A percentile compares a stretch with the other conserved stretches of the same genome.
phyloP scores from a whole-genome alignment of 2,797 vertebrate genomes.

The Xenentodon cancila region DNA sequence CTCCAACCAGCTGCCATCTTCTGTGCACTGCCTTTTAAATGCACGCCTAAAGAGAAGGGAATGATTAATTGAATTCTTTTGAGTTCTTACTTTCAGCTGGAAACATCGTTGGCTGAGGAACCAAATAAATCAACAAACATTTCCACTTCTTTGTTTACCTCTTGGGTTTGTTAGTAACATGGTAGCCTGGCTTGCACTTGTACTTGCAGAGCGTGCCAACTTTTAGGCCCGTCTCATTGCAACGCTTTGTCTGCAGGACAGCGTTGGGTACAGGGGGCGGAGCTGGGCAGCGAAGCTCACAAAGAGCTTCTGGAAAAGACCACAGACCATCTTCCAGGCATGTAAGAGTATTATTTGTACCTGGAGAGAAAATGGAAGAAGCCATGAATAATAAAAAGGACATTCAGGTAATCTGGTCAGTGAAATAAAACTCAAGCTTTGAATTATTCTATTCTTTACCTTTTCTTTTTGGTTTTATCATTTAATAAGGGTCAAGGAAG shows the following conservation, averaged over 20 bases:
- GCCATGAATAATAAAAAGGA: not conserved
- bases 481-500: too few species aligned
- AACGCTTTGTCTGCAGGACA: slow-evolving; percentile 90
- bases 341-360: slow-evolving; percentile 92
- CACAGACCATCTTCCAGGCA: slow-evolving; percentile 96
- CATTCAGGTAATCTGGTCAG: not conserved
- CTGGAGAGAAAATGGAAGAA: slow-evolving; percentile 67
- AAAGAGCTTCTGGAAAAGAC: slow-evolving; percentile 97
- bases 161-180: slow-evolving; percentile 88
- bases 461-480: too few species aligned
- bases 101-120: not conserved
- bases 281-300: slow-evolving; percentile 93
- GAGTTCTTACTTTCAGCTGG: slow-evolving; percentile 1
- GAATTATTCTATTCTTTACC: too few species aligned
- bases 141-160: slow-evolving; percentile 62
- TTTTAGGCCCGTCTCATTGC: slow-evolving; percentile 91
- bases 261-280: slow-evolving; percentile 90
- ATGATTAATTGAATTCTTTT: not conserved
- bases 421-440: not conserved
- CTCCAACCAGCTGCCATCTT: slow-evolving; percentile 94
- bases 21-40: slow-evolving; percentile 95
- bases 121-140: not conserved
- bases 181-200: slow-evolving; percentile 95
- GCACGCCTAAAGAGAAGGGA: slow-evolving; percentile 83
- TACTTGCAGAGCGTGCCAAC: slow-evolving; percentile 98